Evolutionary conservation across 2,888 invertebrate genomes (phyloP).

Genomic region (Hyposoter didymator): DNA sequence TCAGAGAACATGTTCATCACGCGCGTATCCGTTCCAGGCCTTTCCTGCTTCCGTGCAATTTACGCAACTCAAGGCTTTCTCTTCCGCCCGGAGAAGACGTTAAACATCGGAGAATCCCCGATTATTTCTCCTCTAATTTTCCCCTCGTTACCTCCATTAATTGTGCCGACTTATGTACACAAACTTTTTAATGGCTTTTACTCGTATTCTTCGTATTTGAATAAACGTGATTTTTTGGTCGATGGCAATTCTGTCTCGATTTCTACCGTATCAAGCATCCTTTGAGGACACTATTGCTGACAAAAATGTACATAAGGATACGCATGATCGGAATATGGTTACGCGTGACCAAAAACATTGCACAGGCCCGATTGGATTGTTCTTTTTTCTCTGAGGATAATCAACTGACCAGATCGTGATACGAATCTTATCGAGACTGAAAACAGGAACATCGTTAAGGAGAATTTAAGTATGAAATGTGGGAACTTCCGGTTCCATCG

Average conservation of each 20-base stretch:
- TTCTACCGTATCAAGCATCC: not conserved
- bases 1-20: constrained; percentile 35
- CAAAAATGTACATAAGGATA: constrained; percentile 25
- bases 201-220: not conserved
- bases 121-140: constrained; percentile 10
- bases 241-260: not conserved
- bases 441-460: not conserved
- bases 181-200: not conserved
- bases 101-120: constrained; percentile 13
- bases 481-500: not conserved
- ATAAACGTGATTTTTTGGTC: not conserved
- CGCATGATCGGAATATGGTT: constrained; percentile 30
- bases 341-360: constrained; percentile 32
- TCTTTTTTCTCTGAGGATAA: constrained; percentile 1
- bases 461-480: not conserved
- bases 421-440: constrained; percentile 23
- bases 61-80: constrained; percentile 70
- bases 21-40: constrained; percentile 59
- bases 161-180: not conserved
- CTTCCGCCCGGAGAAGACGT: constrained; percentile 51
- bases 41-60: constrained; percentile 67
- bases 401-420: constrained; percentile 34
- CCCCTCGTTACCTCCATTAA: not conserved
- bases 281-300: constrained; percentile 20
- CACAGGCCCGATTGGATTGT: not conserved